These are phyloP conservation scores for Euplagia quadripunctaria DNA, from an alignment of 2,888 invertebrate genomes.

Conservation along the genomic window DNA sequence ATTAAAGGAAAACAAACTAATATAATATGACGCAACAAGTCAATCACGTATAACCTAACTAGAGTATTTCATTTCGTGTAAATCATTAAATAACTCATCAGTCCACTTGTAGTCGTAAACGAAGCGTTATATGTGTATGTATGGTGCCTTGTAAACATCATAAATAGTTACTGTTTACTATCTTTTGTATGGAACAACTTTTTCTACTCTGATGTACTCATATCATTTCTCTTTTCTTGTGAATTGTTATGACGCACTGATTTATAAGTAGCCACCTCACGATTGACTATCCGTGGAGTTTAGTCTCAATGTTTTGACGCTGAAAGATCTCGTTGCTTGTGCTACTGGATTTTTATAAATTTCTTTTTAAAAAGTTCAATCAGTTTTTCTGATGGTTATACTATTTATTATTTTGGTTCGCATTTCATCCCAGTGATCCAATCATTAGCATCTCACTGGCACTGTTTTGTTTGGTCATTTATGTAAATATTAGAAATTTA, in stretches of 20 bases:
- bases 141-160: background rate
- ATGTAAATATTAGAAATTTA: background rate
- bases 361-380: too few relatives aligned
- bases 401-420: background rate
- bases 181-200: background rate
- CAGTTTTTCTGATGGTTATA: background rate
- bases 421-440: too few relatives aligned
- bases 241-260: background rate
- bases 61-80: background rate
- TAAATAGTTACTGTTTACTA: background rate
- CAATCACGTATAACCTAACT: background rate
- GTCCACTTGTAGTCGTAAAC: background rate
- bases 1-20: background rate
- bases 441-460: background rate
- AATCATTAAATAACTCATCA: background rate
- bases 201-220: too few relatives aligned
- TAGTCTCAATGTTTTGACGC: too few relatives aligned
- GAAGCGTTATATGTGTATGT: background rate
- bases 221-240: background rate
- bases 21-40: background rate
- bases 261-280: background rate
- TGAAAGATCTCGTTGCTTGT: too few relatives aligned
- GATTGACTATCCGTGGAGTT: background rate
- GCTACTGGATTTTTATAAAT: background rate
- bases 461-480: background rate